Base-by-base conservation (phyloP, 2,113 vertebrate genomes). In the Pygoscelis antarcticus region DNA sequence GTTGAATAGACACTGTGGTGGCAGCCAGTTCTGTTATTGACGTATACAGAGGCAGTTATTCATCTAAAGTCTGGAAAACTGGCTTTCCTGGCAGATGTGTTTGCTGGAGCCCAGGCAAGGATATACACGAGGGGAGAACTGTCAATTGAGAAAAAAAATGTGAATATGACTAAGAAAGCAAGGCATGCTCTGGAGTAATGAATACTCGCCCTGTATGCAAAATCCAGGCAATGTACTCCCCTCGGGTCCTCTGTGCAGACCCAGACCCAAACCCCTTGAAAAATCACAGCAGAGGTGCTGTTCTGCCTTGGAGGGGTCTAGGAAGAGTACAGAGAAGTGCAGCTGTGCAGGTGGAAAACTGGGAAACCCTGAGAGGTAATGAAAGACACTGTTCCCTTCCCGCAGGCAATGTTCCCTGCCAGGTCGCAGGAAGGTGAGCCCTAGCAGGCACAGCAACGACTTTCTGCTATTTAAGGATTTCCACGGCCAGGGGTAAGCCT, bases 101-200 rank as follows among this genome's bases (percentile, higher is more conserved):
- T 71, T 95, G 60, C 14, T 64, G 40, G 49, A 81, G 17, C 61
- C 57, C 22, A 52, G 38, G 29, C 11, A 47, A 68, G 7, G 9
- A 9, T 51, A 32, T 13, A 55, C 7, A 23, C 3, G 3, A 7
- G 4, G 19, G 8, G 1, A 78, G 18, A 81, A 71, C 2, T 20
- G 7, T 4, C 13, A 55, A 3, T 2, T 0, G 2, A 79, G 38
- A 15, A 12, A 44, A 49, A 49, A 64, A 38, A 6, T 0, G 2
- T 20, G 14, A 89, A 3, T 11, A 18, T 5, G 27, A 38, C 1
- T 42, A 32, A 77, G 51, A 81, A 78, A 88, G 42, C 16, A 72
- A 47, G 55, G 10, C 0, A 1, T 70, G 47, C 44, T 88, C 32
- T 74, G 42, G 29, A 60, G 58, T 25, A 51, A 54, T 4, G 6